A percentile compares a stretch with the other conserved stretches of the same genome.
phyloP scores from a whole-genome alignment of 53 echinoderm and acorn worm species.

The Arbacia lixula region DNA sequence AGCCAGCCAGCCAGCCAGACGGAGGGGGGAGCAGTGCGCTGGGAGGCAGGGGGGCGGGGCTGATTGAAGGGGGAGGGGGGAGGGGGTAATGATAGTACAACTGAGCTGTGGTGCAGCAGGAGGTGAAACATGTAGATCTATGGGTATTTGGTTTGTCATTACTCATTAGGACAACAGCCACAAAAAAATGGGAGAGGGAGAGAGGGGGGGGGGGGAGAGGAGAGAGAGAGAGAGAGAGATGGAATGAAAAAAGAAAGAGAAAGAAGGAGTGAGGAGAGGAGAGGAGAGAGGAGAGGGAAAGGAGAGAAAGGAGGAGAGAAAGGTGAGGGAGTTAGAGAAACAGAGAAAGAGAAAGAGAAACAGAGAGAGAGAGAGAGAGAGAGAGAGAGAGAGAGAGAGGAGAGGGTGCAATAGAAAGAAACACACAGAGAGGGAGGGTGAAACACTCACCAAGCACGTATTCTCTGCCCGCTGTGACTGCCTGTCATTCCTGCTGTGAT shows the following conservation, averaged over 20 bases:
- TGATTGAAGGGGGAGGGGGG: too few species aligned
- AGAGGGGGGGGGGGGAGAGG: neutral
- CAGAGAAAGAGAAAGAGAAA: neutral
- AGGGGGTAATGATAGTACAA: too few species aligned
- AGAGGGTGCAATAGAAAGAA: neutral
- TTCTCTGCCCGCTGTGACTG: constrained; percentile 11
- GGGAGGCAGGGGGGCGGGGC: too few species aligned
- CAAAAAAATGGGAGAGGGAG: neutral
- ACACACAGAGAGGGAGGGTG: neutral
- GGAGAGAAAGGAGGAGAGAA: neutral
- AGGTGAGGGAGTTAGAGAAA: neutral
- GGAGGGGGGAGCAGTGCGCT: too few species aligned
- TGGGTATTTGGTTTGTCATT: too few species aligned
- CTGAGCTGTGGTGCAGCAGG: too few species aligned
- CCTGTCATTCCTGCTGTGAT: constrained; percentile 28
- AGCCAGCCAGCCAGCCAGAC: too few species aligned
- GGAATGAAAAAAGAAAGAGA: neutral
- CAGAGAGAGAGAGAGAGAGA: neutral
- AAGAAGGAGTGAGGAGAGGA: neutral
- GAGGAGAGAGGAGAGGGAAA: neutral
- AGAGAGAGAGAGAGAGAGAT: neutral
- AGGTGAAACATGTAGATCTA: too few species aligned
- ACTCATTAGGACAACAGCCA: too few species aligned
- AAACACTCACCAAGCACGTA: constrained; percentile 38
- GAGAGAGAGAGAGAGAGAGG: neutral